phyloP scores from a whole-genome alignment of 2,113 vertebrate genomes.

The Condylura cristata region DNA sequence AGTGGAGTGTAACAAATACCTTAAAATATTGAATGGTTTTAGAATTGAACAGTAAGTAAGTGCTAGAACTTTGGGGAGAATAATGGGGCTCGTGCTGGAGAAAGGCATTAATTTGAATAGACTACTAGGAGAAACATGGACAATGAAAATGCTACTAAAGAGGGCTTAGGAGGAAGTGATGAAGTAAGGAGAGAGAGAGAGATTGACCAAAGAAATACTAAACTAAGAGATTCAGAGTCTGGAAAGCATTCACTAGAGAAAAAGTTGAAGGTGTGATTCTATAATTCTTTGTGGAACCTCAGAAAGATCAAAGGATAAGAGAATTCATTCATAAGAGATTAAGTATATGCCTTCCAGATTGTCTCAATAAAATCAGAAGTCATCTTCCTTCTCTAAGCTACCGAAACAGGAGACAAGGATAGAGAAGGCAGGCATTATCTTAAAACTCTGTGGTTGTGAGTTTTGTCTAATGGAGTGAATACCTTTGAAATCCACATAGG shows the following conservation, averaged over 20 bases:
- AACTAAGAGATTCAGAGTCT: neutral
- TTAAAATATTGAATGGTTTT: neutral
- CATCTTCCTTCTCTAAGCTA: neutral
- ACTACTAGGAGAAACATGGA: neutral
- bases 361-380: conserved; percentile 1
- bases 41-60: neutral
- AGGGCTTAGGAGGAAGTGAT: neutral
- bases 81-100: neutral
- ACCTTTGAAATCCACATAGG: neutral
- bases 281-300: neutral
- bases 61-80: neutral
- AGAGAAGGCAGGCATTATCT: neutral
- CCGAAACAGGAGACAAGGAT: neutral
- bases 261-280: neutral
- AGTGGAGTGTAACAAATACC: neutral
- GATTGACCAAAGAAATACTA: neutral
- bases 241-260: neutral
- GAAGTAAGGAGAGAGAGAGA: neutral
- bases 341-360: neutral
- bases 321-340: neutral
- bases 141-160: neutral
- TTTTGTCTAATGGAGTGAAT: conserved; percentile 22
- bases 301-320: neutral
- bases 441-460: neutral
- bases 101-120: neutral